Base-by-base conservation (phyloP, 2,113 vertebrate species). In the Myrmecobius fasciatus region DNA sequence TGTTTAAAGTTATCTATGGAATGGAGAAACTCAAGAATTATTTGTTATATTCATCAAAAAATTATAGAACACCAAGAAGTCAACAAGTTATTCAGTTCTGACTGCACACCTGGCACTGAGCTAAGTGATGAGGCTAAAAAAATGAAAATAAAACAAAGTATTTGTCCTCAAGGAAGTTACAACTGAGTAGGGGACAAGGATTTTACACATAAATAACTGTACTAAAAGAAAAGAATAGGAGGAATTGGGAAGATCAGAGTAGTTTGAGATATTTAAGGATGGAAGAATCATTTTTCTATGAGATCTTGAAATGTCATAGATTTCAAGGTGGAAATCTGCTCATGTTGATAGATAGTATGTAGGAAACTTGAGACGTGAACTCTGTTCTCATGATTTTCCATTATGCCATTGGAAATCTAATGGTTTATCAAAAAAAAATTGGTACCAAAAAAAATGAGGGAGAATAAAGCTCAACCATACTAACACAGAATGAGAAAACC, bases 1-100 rank as follows among this genome's bases (percentile, higher is more conserved):
- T 92, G 92, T 91, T 88, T 93, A 88, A 28, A 83, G 17, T 43
- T 83, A 83, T 43, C 67, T 83, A 43, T 83, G 67, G 36, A 83
- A 83, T 83, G n/a, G 67, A 83, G 67, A 83, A 83, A 11, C n/a
- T 6, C 67, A 83, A 83, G 20, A 2, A 83, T 0, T 83, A 67
- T 36, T 67, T 67, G 31, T 67, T 36, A 43, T 22, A 83, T 22
- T 24, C 67, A 43, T 24, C 67, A 43, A 83, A n/a, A 14, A 75
- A 83, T 20, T 43, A 83, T 83, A 83, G n/a, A 75, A 75, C 1
- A n/a, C n/a, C n/a, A 83, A 83, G 67, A 83, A 83, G 43, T 43
- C 36, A 43, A 83, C 36, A 43, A 83, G 14, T 75, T n/a, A 75
- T n/a, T 83, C 36, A 83, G 43, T 43, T 83, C n/a, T 8, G 17